Evolutionary conservation across 1,140 invertebrate genomes (phyloP).

Genomic region (Lepidurus apus): DNA sequence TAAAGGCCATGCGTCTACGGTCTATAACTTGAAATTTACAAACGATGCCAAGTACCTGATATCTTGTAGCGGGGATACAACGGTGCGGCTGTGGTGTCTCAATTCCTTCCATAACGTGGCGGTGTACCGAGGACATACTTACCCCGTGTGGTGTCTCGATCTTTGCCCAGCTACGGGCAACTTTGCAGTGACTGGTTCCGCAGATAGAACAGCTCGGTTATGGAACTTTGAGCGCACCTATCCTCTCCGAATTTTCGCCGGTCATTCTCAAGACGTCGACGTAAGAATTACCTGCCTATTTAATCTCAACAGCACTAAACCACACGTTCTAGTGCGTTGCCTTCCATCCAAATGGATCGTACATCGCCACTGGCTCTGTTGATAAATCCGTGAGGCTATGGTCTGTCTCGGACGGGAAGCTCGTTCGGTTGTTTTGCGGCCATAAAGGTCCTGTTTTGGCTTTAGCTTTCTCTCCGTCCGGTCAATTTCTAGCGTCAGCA

Average conservation of each 20-base stretch:
- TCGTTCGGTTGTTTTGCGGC: constrained; percentile 56
- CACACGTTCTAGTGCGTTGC: constrained; percentile 56
- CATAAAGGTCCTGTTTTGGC: constrained; percentile 56
- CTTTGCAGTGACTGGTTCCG: constrained; percentile 68
- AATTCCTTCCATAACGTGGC: constrained; percentile 60
- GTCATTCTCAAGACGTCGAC: constrained; percentile 76
- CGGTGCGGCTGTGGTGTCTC: constrained; percentile 65
- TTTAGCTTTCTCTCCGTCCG: constrained; percentile 63
- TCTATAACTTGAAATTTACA: constrained; percentile 65
- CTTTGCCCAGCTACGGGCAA: constrained; percentile 65
- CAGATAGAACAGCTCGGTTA: constrained; percentile 74
- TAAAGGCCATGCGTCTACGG: constrained; percentile 64
- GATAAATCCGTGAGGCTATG: constrained; percentile 72
- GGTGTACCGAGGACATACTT: constrained; percentile 72
- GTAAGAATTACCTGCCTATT: constrained; percentile 46
- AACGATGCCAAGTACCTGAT: constrained; percentile 55
- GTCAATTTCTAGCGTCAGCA: constrained; percentile 61
- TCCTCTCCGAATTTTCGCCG: constrained; percentile 71
- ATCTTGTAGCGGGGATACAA: constrained; percentile 69
- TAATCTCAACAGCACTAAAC: constrained; percentile 33
- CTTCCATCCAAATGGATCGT: constrained; percentile 76
- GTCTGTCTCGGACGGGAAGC: constrained; percentile 57
- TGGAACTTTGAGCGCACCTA: constrained; percentile 77
- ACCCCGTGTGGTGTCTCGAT: constrained; percentile 80
- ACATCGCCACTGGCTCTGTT: constrained; percentile 69